These are phyloP conservation scores for Orchestes rusci DNA, from an alignment of 2,888 invertebrate species.

Conservation along the genomic window DNA sequence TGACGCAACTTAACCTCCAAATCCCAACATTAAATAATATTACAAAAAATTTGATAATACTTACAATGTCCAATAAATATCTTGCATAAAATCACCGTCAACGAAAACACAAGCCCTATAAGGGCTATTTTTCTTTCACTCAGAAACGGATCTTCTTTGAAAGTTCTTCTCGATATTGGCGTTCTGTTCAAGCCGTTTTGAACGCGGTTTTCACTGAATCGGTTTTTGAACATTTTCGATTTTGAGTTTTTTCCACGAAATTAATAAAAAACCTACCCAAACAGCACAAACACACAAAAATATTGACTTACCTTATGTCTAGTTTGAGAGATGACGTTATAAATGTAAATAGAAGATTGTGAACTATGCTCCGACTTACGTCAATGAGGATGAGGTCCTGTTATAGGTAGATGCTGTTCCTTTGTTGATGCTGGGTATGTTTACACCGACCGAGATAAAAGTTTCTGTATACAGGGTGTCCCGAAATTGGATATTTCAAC, in stretches of 20 bases:
- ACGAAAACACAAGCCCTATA: slow-evolving; percentile 35
- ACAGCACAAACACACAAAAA: no score
- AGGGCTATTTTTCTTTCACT: slow-evolving; percentile 38
- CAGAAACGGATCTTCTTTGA: slow-evolving; percentile 26
- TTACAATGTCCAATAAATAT: slow-evolving; percentile 37
- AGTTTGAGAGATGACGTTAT: slow-evolving; percentile 29
- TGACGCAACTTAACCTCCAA: slow-evolving; percentile 15
- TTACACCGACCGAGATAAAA: no score
- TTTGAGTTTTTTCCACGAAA: no score
- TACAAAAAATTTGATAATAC: slow-evolving; percentile 25
- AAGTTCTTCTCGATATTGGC: slow-evolving; percentile 24
- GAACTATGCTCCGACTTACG: no score
- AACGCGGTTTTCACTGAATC: slow-evolving; percentile 10
- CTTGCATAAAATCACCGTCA: slow-evolving; percentile 35
- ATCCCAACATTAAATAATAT: not conserved
- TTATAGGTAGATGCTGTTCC: no score
- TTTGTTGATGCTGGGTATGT: no score
- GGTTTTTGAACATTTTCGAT: no score
- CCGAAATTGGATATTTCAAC: no score
- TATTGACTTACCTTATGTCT: no score
- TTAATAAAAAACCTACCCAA: no score
- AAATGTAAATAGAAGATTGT: slow-evolving; percentile 25
- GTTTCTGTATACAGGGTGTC: no score
- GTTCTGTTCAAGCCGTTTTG: slow-evolving; percentile 14
- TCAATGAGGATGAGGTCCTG: no score